These are phyloP conservation scores for Mesocricetus auratus DNA, from an alignment of 2,113 vertebrate genomes.

Conservation along the genomic window DNA sequence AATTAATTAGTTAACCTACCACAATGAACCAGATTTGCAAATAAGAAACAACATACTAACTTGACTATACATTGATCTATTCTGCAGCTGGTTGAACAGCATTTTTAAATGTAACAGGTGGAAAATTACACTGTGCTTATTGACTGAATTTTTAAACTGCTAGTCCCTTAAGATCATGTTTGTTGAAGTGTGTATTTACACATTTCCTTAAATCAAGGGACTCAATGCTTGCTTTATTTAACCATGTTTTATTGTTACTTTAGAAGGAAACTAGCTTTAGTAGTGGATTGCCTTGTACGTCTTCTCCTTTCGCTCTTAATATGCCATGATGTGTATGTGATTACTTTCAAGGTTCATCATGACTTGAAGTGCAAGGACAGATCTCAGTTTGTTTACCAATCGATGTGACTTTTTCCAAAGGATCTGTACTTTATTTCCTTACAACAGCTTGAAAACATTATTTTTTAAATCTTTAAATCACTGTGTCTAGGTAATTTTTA, in stretches of 20 bases:
- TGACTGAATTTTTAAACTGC: conserved; percentile 86
- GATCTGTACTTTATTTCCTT: conserved; percentile 83
- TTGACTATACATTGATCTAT: conserved; percentile 84
- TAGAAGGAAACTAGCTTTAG: conserved; percentile 86
- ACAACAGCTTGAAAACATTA: conserved; percentile 82
- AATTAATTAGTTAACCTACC: conserved; percentile 80
- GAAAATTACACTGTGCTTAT: conserved; percentile 85
- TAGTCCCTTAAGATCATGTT: conserved; percentile 84
- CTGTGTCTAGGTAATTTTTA: conserved; percentile 83
- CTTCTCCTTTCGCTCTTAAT: conserved; percentile 86
- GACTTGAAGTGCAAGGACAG: conserved; percentile 91
- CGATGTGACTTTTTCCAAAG: conserved; percentile 85
- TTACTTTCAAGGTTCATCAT: conserved; percentile 88
- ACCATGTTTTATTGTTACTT: conserved; percentile 85
- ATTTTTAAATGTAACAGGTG: conserved; percentile 82
- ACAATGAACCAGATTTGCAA: conserved; percentile 85
- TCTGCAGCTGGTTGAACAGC: conserved; percentile 83
- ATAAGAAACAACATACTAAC: conserved; percentile 81
- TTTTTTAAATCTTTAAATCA: conserved; percentile 79
- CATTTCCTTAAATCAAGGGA: conserved; percentile 88
- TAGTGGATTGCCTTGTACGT: conserved; percentile 85
- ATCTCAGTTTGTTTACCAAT: conserved; percentile 88
- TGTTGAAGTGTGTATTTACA: conserved; percentile 86
- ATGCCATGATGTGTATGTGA: conserved; percentile 89
- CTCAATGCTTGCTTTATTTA: conserved; percentile 87